A percentile compares a stretch with the other conserved stretches of the same genome.
phyloP scores from a whole-genome alignment of 2,888 invertebrate genomes.

The Amphimallon solstitiale region DNA sequence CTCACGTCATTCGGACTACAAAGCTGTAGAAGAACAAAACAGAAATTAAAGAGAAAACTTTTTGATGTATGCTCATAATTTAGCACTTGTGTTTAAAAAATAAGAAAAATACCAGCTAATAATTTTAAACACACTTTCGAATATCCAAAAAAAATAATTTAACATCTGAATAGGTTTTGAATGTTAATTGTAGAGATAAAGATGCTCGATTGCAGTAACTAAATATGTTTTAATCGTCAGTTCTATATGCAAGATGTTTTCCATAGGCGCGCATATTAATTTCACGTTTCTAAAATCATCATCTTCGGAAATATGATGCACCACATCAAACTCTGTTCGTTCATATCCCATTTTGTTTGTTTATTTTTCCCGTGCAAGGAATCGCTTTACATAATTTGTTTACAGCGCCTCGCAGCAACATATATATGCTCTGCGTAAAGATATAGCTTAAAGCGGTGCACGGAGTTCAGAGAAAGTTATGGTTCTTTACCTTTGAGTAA shows the following conservation, averaged over 20 bases:
- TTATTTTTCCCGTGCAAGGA: constrained; percentile 21
- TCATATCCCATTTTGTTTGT: constrained; percentile 17
- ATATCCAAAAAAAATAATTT: too few relatives aligned
- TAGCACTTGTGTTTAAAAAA: too few relatives aligned
- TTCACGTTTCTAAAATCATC: constrained; percentile 25
- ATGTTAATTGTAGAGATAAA: not conserved
- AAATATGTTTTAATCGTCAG: not conserved
- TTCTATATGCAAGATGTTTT: constrained; percentile 22
- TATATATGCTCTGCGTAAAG: constrained; percentile 30
- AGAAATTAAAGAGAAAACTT: too few relatives aligned
- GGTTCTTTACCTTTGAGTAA: constrained; percentile 37
- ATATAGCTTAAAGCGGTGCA: constrained; percentile 14
- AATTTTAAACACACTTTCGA: not conserved
- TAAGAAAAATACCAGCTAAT: not conserved
- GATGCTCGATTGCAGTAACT: too few relatives aligned
- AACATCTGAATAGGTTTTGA: not conserved
- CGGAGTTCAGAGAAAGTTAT: constrained; percentile 30
- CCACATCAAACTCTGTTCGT: not conserved
- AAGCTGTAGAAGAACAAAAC: too few relatives aligned
- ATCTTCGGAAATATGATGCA: constrained; percentile 20
- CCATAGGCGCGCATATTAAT: constrained; percentile 1
- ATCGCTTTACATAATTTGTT: constrained; percentile 31
- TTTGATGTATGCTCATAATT: too few relatives aligned
- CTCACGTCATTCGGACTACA: too few relatives aligned
- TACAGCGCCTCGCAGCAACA: constrained; percentile 15